Conservation (phyloP, 2,113 vertebrate genomes). For the Calypte anna region DNA sequence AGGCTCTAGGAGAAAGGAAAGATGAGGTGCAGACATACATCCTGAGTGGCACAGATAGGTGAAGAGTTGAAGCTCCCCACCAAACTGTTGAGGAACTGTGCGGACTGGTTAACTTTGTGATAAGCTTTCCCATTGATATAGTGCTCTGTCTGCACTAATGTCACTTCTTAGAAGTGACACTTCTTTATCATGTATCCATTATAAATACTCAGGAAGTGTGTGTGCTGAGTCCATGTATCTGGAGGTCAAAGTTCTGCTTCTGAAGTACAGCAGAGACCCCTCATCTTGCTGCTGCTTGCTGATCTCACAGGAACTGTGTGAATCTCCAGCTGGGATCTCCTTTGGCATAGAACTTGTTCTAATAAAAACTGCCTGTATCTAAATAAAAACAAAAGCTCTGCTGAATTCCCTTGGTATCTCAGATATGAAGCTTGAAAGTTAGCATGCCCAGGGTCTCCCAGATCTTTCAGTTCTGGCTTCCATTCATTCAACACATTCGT, state of each 20-base stretch:
- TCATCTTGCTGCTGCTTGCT: background rate
- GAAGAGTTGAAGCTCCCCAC: background rate
- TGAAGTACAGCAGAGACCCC: background rate
- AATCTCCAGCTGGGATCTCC: rapidly evolving
- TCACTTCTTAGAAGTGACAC: background rate
- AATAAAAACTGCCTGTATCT: background rate
- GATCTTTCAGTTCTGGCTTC: background rate
- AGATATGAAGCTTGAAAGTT: background rate
- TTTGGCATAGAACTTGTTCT: background rate
- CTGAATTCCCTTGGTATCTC: background rate
- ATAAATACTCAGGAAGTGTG: rapidly evolving
- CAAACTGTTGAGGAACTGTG: background rate
- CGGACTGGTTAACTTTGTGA: background rate
- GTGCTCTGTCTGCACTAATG: background rate
- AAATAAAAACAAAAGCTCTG: background rate
- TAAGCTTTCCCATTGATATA: background rate
- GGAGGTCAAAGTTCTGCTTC: background rate
- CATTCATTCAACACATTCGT: rapidly evolving
- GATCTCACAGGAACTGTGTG: background rate
- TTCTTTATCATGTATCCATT: background rate
- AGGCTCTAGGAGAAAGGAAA: background rate
- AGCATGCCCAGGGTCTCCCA: rapidly evolving
- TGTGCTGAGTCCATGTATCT: background rate
- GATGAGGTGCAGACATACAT: background rate
- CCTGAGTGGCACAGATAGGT: background rate